Evolutionary conservation across 2,797 vertebrate genomes (phyloP), one percentile per base, ranked within the genome.

Genomic region (Alcedo atthis): DNA sequence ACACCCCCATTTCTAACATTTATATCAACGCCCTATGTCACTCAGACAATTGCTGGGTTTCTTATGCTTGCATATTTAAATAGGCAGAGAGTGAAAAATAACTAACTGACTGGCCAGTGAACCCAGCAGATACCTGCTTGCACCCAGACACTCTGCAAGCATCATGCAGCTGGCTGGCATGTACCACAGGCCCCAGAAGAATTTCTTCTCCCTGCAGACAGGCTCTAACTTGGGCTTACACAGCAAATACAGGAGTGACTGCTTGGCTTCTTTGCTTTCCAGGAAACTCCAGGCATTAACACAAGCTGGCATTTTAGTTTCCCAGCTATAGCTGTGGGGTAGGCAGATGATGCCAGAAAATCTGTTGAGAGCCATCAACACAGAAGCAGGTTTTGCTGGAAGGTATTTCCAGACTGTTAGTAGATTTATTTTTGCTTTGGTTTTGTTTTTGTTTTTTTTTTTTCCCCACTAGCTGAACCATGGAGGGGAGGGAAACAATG

Each of bases 271-370:
- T 57, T 20, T 57, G 75, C 87, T 84, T 83, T 85, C 51, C 66
- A 73, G 81, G 73, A 78, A 92, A 81, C 84, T 89, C 81, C 88
- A 89, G 51, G 71, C 73, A 51, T 37, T 85, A 75, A 82, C 66
- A 66, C 46, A 70, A 68, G 48, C 81, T 85, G 88, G 58, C 49
- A 61, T 61, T 88, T 96, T 86, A 73, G 64, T 83, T 93, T 89
- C 64, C 58, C 58, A 58, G 91, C 48, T 81, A 7, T 84, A 73
- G 70, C 80, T 92, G 37, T 55, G 30, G 68, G 48, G 43, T 77
- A 61, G 32, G 57, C 55, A 59, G 24, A 22, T 64, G 77, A 63
- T 91, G 92, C 67, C 92, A 95, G 85, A 69, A 91, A 87, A 91
- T 82, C 81, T 85, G 68, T 55, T 79, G 64, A 85, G 73, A 66